These are phyloP conservation scores for Cliona cf. orientalis DNA, from an alignment of 37 sponge, comb jelly and placozoan genomes.

Conservation along the genomic window DNA sequence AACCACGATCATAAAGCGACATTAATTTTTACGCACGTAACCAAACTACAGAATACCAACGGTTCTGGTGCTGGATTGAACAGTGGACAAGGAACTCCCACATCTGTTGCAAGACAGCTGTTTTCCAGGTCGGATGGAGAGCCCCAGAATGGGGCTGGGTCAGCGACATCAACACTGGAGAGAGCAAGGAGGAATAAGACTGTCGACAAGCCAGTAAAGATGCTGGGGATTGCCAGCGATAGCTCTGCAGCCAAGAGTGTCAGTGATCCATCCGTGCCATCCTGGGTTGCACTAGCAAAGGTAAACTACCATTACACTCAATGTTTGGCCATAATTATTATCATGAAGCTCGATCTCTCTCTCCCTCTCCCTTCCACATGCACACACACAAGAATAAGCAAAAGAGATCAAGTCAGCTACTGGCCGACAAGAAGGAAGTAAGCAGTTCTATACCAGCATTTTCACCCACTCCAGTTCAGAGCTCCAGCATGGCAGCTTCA, in stretches of 20 bases:
- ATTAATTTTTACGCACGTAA: too few species aligned
- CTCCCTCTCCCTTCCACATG: too few species aligned
- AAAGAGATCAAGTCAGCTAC: conserved; percentile 8
- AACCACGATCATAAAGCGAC: too few species aligned
- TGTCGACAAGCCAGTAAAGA: conserved; percentile 43
- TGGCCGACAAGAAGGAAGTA: background rate
- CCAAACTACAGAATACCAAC: too few species aligned
- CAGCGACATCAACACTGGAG: conserved; percentile 1
- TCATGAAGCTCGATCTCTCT: background rate
- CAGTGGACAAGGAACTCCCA: conserved; percentile 7
- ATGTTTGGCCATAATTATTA: background rate
- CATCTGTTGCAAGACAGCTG: conserved; percentile 7
- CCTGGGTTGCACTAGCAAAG: conserved; percentile 47
- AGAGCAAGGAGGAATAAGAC: conserved; percentile 13
- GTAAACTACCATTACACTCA: conserved; percentile 9
- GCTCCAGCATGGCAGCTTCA: background rate
- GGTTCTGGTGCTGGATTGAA: too few species aligned
- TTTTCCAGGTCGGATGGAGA: background rate
- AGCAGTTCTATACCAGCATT: background rate
- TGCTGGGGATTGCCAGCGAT: conserved; percentile 22
- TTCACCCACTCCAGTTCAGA: background rate
- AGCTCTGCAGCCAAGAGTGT: too few species aligned
- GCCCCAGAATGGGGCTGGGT: background rate
- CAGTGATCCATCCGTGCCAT: conserved; percentile 1
- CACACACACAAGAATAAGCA: conserved; percentile 33